Evolutionary conservation across 30 jellyfish, hydroid and myxozoan genomes (phyloP).

Genomic region (Aurelia sp.): DNA sequence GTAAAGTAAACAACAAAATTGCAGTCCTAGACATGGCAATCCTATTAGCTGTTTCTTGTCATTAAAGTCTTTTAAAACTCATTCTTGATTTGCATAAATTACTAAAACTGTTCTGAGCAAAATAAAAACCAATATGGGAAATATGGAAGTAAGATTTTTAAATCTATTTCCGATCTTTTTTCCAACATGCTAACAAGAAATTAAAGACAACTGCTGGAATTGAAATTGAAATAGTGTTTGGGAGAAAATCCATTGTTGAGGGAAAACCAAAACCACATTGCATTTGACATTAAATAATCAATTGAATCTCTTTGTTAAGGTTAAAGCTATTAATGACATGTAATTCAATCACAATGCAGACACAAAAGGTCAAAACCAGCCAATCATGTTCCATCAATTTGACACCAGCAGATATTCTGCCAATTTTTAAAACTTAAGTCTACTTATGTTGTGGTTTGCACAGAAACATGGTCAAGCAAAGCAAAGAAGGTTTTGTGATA

Average conservation of each 20-base stretch:
- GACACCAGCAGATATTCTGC: conserved; percentile 35
- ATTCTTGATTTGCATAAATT: no score
- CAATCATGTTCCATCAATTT: conserved; percentile 11
- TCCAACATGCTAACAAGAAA: neutral
- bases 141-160: neutral
- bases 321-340: conserved; percentile 22
- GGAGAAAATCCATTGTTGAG: neutral
- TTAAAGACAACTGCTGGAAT: neutral
- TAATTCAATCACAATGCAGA: conserved; percentile 14
- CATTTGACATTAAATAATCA: conserved; percentile 1
- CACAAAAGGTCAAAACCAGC: conserved; percentile 4
- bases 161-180: neutral
- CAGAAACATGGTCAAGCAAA: no score
- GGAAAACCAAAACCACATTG: conserved; percentile 3
- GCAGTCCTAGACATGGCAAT: no score
- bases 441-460: neutral
- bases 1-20: no score
- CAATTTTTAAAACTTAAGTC: conserved; percentile 11
- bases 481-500: no score
- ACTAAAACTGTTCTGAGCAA: no score
- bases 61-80: no score
- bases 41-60: no score
- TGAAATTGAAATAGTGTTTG: neutral
- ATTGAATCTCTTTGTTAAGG: conserved; percentile 1
- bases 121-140: no score